Conservation (phyloP, 2,113 vertebrate genomes). For the Zosterops pallidus region DNA sequence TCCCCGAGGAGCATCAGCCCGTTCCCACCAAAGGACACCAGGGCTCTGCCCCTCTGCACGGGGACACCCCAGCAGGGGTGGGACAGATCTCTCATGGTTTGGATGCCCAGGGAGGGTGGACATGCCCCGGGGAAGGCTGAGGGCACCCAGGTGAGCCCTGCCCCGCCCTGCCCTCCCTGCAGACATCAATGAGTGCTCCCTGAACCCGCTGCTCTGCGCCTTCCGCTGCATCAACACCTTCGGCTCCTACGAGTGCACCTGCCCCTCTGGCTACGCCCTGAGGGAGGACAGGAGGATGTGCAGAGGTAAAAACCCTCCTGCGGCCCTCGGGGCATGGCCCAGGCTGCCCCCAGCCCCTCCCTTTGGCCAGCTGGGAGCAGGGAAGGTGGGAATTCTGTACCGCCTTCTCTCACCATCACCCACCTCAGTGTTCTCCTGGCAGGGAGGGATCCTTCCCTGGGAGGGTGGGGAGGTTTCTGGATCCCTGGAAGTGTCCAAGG, state of each 20-base stretch:
- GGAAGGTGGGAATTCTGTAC: background rate
- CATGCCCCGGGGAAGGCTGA: background rate
- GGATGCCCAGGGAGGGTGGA: accelerated
- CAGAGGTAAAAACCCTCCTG: conserved; percentile 77
- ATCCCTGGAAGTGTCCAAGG: background rate
- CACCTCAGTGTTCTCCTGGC: background rate
- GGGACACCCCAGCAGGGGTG: background rate
- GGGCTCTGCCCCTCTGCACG: background rate
- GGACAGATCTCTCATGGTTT: background rate
- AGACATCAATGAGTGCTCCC: conserved; percentile 92
- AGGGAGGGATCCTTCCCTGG: background rate
- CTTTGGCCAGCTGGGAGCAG: accelerated
- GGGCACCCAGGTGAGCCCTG: background rate
- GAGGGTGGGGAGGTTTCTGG: background rate
- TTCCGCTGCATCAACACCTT: conserved; percentile 95
- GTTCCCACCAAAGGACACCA: background rate
- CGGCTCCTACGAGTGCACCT: conserved; percentile 91
- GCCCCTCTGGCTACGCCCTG: conserved; percentile 88
- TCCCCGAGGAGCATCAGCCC: background rate
- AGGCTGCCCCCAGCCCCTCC: accelerated
- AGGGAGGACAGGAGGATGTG: conserved; percentile 91
- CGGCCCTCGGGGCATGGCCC: background rate
- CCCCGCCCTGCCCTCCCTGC: background rate
- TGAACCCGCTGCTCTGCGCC: conserved; percentile 91
- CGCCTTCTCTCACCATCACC: background rate